Base-by-base conservation (phyloP, 2,888 invertebrate species). In the Thecophora atra region DNA sequence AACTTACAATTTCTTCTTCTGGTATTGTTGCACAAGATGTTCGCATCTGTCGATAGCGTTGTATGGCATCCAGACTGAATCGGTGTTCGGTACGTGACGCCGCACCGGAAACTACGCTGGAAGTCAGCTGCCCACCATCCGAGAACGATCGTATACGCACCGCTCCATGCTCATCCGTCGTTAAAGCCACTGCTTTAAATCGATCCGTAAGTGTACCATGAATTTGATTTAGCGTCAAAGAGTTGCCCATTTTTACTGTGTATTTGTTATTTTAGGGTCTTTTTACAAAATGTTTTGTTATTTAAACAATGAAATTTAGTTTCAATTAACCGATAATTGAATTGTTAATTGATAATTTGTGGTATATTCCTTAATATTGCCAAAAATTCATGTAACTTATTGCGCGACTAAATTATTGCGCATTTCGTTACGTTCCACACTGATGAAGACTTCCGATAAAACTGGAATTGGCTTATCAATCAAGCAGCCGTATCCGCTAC, bases 21-120 rank as follows among this genome's bases (percentile, higher is more conserved):
- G 83, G 83, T 76, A 83, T 83, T 24, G 83, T 83, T 26, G 83
- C 81, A 71, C 83, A 83, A 3, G 83, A 83, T 19, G 83, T 83
- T 67, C 83, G 80, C 64, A 83, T 77, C 74, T 81, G 82, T 2
- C 83, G 80, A 67, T 81, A 76, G 24, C 83, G 81, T 76, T 83
- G 79, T 74, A 79, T 77, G 13, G 79, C 79, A 72, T 83, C 83
- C 72, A 83, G 74, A 56, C 83, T 83, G 3, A 81, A 77, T 7
- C 83, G 80, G 76, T 83, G 83, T 62, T 83, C 83, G 17, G 82
- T 81, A 52, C 81, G 75, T 66, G 77, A 78, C 65, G 80, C 81
- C 21, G 81, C 81, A 13, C 80, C 80, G 3, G 78, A 77, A 51
- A 81, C 80, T 26, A 78, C 78, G 19, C 83, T 73, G 11, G 77